Evolutionary conservation across 2,888 invertebrate genomes (phyloP).

Genomic region (Yponomeuta cagnagella): DNA sequence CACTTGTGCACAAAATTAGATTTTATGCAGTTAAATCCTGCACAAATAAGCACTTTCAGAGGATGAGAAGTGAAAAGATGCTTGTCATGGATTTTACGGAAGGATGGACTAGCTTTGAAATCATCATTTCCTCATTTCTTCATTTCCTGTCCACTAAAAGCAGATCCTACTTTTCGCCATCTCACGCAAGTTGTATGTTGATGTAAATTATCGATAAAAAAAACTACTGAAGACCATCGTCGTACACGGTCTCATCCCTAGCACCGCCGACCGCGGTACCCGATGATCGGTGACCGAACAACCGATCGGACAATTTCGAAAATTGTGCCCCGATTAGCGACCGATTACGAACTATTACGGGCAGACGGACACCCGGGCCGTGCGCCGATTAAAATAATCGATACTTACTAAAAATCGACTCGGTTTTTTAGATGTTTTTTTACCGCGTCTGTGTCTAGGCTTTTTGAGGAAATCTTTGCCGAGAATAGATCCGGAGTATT

Average conservation of each 20-base stretch:
- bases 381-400: slow-evolving; percentile 72
- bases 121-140: too few relatives aligned
- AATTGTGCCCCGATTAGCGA: slow-evolving; percentile 74
- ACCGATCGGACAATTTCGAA: slow-evolving; percentile 72
- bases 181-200: too few relatives aligned
- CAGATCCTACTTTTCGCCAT: too few relatives aligned
- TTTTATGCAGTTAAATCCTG: too few relatives aligned
- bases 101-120: too few relatives aligned
- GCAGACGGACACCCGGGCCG: slow-evolving; percentile 69
- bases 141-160: too few relatives aligned
- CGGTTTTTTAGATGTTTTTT: slow-evolving; percentile 50
- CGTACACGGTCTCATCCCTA: slow-evolving; percentile 29
- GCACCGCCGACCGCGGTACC: slow-evolving; percentile 42
- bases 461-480: neutral
- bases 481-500: neutral
- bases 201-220: slow-evolving; percentile 12
- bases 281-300: slow-evolving; percentile 57
- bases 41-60: too few relatives aligned
- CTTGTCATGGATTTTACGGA: neutral
- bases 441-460: slow-evolving; percentile 43
- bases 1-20: too few relatives aligned
- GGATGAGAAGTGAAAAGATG: neutral
- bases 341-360: slow-evolving; percentile 71
- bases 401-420: slow-evolving; percentile 59
- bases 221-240: slow-evolving; percentile 11